Evolutionary conservation across 92 coral and sea anemone genomes (phyloP), one percentile per base, ranked within the genome.

Genomic region (Porites cylindrica): DNA sequence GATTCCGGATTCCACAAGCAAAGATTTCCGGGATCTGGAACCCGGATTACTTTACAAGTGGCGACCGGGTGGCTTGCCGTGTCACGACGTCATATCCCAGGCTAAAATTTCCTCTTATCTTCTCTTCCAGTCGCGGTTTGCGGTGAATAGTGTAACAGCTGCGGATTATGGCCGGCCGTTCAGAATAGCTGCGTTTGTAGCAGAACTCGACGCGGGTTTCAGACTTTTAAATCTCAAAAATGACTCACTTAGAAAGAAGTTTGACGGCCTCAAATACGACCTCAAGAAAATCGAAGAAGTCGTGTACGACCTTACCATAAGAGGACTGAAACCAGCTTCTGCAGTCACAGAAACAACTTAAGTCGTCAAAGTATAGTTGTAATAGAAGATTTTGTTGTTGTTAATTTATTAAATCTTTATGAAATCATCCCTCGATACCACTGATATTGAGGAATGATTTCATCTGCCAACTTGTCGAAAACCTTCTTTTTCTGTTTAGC

Each of bases 251-350:
- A 84, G 99, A 79, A 97, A 93, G 90, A 97, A 91, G 85, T 97
- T 95, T 76, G 99, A 97, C 78, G 99, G 99, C 86, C 93, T 97
- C 43, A 97, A 97, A 79, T 97, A 97, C 79, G 99, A 97, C 88
- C 79, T 97, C 51, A 97, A 97, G 88, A 97, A 97, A 85, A 90
- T 95, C 52, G 99, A 97, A 88, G 99, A 97, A 88, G 98, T 97
- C n/a, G 99, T 97, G 23, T 97, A 97, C 79, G 99, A 97, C 56
- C 91, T 97, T 52, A 91, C 96, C 20, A 97, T 97, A 69, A 81
- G 99, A 68, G 98, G 99, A 66, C 86, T 96, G 60, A 95, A 86
- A 78, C 97, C 93, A 50, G 51, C 87, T 6, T 8, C 43, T 17
- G 89, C 89, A 11, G 81, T 72, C 47, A 63, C 70, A 16, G 65